Base-by-base conservation (phyloP, 1,140 invertebrate genomes). In the Drosophila paulistorum region DNA sequence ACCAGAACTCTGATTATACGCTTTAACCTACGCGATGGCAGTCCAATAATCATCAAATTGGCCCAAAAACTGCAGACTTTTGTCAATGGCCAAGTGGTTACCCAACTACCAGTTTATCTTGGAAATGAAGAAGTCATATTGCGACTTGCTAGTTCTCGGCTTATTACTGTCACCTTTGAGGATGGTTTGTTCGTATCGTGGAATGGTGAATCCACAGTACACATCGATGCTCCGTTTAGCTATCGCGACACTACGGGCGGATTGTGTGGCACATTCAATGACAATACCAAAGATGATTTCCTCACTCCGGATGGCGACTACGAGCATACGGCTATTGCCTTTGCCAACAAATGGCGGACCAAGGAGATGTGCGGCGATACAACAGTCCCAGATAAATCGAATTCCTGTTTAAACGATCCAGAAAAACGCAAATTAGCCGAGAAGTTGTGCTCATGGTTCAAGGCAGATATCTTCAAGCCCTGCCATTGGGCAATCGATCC, bases 281-380 rank as follows among this genome's bases (percentile, higher is more conserved):
- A 94, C n/a, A 97, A 97, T 83, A 96, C 97, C 86, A 96, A 96
- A 79, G 97, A 98, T 86, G 97, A 98, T 91, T 98, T 98, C 91
- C 81, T 96, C 7, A 98, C 97, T 0, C 96, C 96, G 0, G 96
- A 97, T 85, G 96, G 96, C 23, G 97, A 98, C 10, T 37, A 3
- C 83, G 91, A 96, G 0, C 97, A 98, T 85, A 95, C 96, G 48
- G 94, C 95, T 0, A 93, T 95, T 0, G 93, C 95, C 0, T 98
- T 98, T 91, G 97, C 96, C 0, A 97, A 97, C 90, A 97, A 97
- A 80, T 98, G 97, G 97, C 97, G 96, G 91, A 96, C 95, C 0
- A 94, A 94, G 30, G 95, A 96, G 85, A 93, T 94, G n/a, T 97
- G 97, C 90, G 93, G 95, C 57, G 93, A 95, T 37, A 84, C 94